These are phyloP conservation scores for Enteromius fasciolatus DNA, from an alignment of 2,797 vertebrate species.

Conservation along the genomic window DNA sequence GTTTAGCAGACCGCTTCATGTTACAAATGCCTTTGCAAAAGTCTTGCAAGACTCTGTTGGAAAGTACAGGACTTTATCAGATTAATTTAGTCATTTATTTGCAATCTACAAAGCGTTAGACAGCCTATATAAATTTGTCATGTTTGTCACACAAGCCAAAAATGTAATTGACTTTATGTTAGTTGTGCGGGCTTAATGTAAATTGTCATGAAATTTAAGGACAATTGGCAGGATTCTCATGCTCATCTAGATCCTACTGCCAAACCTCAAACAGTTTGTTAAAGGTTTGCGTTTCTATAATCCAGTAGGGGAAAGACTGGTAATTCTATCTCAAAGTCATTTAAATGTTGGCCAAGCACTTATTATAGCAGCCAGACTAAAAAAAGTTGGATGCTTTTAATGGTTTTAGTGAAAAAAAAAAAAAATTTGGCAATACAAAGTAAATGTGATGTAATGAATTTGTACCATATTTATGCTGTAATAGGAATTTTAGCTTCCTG, in stretches of 20 bases:
- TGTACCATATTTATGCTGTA: background rate
- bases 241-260: slow-evolving; percentile 33
- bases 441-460: slow-evolving; percentile 4
- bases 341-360: slow-evolving; percentile 27
- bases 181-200: slow-evolving; percentile 32
- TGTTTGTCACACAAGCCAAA: background rate
- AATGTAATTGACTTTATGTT: slow-evolving; percentile 2
- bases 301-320: slow-evolving; percentile 40
- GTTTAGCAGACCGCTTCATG: background rate
- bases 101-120: slow-evolving; percentile 9
- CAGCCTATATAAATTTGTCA: background rate
- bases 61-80: background rate
- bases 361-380: slow-evolving; percentile 26
- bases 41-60: slow-evolving; percentile 3
- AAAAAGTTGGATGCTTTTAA: slow-evolving; percentile 3
- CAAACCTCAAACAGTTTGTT: slow-evolving; percentile 42
- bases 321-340: slow-evolving; percentile 44
- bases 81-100: background rate
- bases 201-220: slow-evolving; percentile 43
- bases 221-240: slow-evolving; percentile 40
- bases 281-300: slow-evolving; percentile 50
- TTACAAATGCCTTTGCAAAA: background rate
- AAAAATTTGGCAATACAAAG: background rate
- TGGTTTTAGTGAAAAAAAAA: background rate
- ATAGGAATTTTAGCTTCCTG: background rate